phyloP scores from a whole-genome alignment of 2,113 vertebrate species.

The Peromyscus polionotus region DNA sequence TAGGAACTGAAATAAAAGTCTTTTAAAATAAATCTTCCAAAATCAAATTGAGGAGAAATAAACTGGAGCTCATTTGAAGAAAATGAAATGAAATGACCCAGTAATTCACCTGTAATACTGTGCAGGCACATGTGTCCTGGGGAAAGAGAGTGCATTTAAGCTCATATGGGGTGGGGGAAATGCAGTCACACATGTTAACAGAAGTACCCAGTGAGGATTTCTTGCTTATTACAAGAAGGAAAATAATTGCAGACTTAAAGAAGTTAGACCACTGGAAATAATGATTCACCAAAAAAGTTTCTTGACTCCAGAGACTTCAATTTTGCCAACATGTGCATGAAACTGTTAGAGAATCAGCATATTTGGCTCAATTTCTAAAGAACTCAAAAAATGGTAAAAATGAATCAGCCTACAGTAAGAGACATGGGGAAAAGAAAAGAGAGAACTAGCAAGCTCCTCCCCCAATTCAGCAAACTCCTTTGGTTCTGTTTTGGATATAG shows the following conservation, averaged over 20 bases:
- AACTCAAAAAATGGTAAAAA: neutral
- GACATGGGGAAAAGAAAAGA: accelerated
- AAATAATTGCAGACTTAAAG: constrained; percentile 49
- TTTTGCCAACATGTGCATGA: constrained; percentile 44
- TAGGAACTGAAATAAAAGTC: constrained; percentile 89
- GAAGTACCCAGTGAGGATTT: constrained; percentile 58
- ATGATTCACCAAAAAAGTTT: constrained; percentile 19
- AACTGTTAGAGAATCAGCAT: constrained; percentile 18
- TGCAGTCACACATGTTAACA: constrained; percentile 27
- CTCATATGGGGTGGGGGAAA: constrained; percentile 21
- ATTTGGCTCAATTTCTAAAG: constrained; percentile 8
- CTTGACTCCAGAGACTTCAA: neutral
- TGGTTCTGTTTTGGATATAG: neutral
- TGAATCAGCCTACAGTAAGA: neutral
- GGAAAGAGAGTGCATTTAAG: constrained; percentile 71
- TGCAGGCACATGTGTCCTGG: constrained; percentile 41
- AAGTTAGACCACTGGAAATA: constrained; percentile 57
- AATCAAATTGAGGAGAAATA: constrained; percentile 84
- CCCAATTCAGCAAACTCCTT: neutral
- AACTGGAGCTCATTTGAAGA: constrained; percentile 78
- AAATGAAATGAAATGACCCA: constrained; percentile 80
- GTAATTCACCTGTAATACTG: constrained; percentile 82
- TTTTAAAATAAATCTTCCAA: constrained; percentile 89
- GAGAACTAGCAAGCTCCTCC: neutral
- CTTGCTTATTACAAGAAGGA: constrained; percentile 62